These are phyloP conservation scores for Chaetogeoica ovagalla DNA, from an alignment of 2,888 invertebrate species.

Conservation along the genomic window DNA sequence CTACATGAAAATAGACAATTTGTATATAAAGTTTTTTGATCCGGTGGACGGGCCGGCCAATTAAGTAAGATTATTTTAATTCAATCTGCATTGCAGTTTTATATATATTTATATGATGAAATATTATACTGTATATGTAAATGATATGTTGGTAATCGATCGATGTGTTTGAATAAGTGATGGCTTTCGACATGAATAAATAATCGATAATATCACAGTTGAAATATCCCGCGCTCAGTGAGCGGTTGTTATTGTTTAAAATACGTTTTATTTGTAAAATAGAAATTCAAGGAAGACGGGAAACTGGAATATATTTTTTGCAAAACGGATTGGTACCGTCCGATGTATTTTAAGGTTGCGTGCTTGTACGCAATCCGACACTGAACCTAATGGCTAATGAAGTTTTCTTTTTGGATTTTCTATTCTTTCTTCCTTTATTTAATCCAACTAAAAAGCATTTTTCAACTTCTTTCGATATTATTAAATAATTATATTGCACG, in stretches of 20 bases:
- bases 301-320: neutral
- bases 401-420: constrained; percentile 1
- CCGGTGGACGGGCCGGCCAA: too few species aligned
- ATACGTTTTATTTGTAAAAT: neutral
- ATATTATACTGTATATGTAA: too few species aligned
- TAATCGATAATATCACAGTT: too few species aligned
- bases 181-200: too few species aligned
- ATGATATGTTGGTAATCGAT: too few species aligned
- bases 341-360: constrained; percentile 4
- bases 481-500: constrained; percentile 38
- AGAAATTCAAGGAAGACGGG: neutral
- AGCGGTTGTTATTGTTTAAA: neutral
- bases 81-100: too few species aligned
- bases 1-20: too few species aligned
- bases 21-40: too few species aligned
- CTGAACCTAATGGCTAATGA: constrained; percentile 14
- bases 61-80: too few species aligned
- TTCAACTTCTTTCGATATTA: constrained; percentile 20
- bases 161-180: too few species aligned
- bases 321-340: neutral
- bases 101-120: too few species aligned
- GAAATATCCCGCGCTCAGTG: too few species aligned
- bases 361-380: neutral
- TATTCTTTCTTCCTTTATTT: constrained; percentile 5
- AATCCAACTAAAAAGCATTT: constrained; percentile 41